Percentiles rank a stretch among this genome's conserved stretches.
Evolutionary conservation across 2,113 vertebrate species (phyloP).

Genomic region (Peromyscus leucopus): DNA sequence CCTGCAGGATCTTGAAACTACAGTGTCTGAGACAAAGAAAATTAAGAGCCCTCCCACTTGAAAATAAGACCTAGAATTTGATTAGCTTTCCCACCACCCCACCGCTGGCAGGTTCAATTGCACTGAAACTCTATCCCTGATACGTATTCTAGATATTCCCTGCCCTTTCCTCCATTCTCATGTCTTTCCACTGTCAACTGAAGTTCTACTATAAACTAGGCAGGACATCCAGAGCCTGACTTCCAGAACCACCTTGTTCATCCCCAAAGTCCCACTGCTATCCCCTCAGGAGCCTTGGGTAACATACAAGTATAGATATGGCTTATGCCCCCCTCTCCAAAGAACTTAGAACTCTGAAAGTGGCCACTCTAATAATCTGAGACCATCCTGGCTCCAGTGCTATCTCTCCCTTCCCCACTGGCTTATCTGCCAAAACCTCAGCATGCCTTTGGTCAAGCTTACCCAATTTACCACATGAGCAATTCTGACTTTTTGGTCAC

Average conservation of each 20-base stretch:
- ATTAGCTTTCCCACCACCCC: background rate
- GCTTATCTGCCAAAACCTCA: slow-evolving; percentile 38
- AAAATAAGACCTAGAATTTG: background rate
- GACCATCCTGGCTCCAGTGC: background rate
- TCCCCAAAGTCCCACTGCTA: background rate
- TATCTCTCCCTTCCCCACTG: background rate
- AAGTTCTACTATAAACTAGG: background rate
- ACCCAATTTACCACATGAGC: slow-evolving; percentile 42
- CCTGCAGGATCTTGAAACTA: background rate
- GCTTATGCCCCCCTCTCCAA: background rate
- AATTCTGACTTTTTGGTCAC: slow-evolving; percentile 58
- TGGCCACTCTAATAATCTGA: background rate
- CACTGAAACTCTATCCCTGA: background rate
- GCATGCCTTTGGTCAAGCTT: slow-evolving; percentile 53
- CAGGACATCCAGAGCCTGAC: background rate
- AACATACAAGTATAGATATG: background rate
- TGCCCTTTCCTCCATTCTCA: background rate
- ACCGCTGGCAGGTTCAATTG: background rate
- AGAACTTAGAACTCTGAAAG: background rate
- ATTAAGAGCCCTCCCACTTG: background rate
- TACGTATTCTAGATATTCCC: background rate
- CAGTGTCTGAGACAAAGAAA: background rate
- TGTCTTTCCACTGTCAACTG: background rate
- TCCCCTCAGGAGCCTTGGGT: background rate
- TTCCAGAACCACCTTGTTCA: background rate